These are phyloP conservation scores for Sussaba pulchella DNA, from an alignment of 2,888 invertebrate species.

Conservation along the genomic window DNA sequence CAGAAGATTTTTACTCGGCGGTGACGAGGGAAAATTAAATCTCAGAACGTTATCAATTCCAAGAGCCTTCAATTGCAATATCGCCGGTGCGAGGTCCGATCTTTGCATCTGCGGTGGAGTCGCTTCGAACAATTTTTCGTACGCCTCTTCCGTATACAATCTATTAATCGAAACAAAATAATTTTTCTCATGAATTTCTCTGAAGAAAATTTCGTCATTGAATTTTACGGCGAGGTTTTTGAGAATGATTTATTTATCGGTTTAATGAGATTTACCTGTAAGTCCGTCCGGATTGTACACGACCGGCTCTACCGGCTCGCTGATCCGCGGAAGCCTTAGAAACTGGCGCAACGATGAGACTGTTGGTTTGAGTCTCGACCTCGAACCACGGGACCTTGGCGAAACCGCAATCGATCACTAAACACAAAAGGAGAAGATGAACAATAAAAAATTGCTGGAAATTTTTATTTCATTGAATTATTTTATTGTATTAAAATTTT, in stretches of 20 bases:
- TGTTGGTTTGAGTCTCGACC: slow-evolving; percentile 92
- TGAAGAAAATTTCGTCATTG: too few relatives aligned
- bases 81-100: slow-evolving; percentile 92
- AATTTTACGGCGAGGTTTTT: background rate
- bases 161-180: slow-evolving; percentile 84
- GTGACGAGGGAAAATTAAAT: slow-evolving; percentile 97
- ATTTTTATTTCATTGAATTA: slow-evolving; percentile 53
- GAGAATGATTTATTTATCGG: too few relatives aligned
- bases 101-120: slow-evolving; percentile 97
- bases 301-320: slow-evolving; percentile 96
- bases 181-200: background rate
- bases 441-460: slow-evolving; percentile 69
- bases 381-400: slow-evolving; percentile 97
- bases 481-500: too few relatives aligned
- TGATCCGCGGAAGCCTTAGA: slow-evolving; percentile 96
- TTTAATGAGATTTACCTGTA: too few relatives aligned
- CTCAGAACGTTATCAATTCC: slow-evolving; percentile 96
- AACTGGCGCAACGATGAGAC: slow-evolving; percentile 92
- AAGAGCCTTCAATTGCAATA: slow-evolving; percentile 96
- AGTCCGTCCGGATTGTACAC: slow-evolving; percentile 93
- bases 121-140: slow-evolving; percentile 88
- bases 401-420: slow-evolving; percentile 95
- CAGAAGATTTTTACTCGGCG: slow-evolving; percentile 94
- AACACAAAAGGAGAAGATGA: background rate
- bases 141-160: slow-evolving; percentile 92